phyloP scores from a whole-genome alignment of 2,888 invertebrate genomes.

The Pollenia angustigena region DNA sequence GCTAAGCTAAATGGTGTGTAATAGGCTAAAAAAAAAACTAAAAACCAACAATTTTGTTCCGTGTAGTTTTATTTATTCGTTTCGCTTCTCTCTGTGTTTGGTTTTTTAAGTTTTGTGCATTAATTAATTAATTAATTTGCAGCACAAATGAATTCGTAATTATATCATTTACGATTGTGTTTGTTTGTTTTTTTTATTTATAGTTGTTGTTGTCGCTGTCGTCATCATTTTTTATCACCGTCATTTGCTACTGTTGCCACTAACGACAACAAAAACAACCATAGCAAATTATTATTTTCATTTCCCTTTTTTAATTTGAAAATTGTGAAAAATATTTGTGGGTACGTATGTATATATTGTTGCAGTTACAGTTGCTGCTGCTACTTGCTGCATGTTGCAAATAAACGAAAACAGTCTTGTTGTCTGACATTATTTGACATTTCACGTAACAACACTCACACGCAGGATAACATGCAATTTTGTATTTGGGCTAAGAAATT shows the following conservation, averaged over 20 bases:
- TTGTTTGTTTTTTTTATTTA: constrained; percentile 31
- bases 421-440: constrained; percentile 74
- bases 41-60: background rate
- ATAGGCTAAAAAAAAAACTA: no score
- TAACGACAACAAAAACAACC: constrained; percentile 30
- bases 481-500: constrained; percentile 65
- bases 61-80: constrained; percentile 25
- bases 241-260: constrained; percentile 65
- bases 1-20: no score
- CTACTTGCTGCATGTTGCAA: constrained; percentile 9
- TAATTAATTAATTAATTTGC: constrained; percentile 75
- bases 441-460: constrained; percentile 72
- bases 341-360: background rate
- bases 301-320: constrained; percentile 32
- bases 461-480: constrained; percentile 73
- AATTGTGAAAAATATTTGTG: constrained; percentile 35
- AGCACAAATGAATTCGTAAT: constrained; percentile 75
- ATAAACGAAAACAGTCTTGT: constrained; percentile 67
- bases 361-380: constrained; percentile 16
- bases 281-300: constrained; percentile 30
- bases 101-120: constrained; percentile 62
- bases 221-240: constrained; percentile 67
- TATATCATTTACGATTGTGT: constrained; percentile 71
- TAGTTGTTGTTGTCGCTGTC: constrained; percentile 54
- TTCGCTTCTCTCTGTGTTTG: constrained; percentile 8